Conservation (phyloP, 2,797 vertebrate genomes). For the Sebastes miniatus region DNA sequence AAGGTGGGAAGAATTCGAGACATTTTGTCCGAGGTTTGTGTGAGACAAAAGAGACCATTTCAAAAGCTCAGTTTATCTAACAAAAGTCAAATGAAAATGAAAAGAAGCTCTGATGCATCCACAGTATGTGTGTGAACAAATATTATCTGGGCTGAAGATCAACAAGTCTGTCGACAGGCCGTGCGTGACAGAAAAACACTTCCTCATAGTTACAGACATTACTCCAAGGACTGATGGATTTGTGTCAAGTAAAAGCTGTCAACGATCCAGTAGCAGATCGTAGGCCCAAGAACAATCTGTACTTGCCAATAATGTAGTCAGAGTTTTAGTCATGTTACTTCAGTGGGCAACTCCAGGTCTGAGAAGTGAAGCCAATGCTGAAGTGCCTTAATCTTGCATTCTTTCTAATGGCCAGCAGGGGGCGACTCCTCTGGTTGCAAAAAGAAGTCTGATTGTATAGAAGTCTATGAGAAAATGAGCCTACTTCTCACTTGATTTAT, state of each 20-base stretch:
- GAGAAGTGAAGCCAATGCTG: too few species aligned
- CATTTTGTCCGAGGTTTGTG: not conserved
- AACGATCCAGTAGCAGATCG: not conserved
- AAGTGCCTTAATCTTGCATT: too few species aligned
- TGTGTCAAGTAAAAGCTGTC: not conserved
- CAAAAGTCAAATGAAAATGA: not conserved
- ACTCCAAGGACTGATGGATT: not conserved
- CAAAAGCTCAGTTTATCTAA: not conserved
- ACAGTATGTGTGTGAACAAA: not conserved
- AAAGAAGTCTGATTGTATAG: too few species aligned
- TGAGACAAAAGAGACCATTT: not conserved
- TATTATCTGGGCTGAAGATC: not conserved
- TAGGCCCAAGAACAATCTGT: not conserved
- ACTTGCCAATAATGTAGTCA: not conserved
- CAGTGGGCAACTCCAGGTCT: too few species aligned
- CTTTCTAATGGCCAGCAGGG: too few species aligned
- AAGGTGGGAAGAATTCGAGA: not conserved
- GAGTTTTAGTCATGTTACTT: not conserved
- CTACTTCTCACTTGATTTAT: too few species aligned
- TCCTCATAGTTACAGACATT: not conserved
- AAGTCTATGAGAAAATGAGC: too few species aligned
- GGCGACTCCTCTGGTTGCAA: too few species aligned
- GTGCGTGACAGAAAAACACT: not conserved
- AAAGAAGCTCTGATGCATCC: not conserved
- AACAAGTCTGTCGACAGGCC: not conserved